phyloP scores from a whole-genome alignment of 2,888 invertebrate species.

The Andrena trimmerana region DNA sequence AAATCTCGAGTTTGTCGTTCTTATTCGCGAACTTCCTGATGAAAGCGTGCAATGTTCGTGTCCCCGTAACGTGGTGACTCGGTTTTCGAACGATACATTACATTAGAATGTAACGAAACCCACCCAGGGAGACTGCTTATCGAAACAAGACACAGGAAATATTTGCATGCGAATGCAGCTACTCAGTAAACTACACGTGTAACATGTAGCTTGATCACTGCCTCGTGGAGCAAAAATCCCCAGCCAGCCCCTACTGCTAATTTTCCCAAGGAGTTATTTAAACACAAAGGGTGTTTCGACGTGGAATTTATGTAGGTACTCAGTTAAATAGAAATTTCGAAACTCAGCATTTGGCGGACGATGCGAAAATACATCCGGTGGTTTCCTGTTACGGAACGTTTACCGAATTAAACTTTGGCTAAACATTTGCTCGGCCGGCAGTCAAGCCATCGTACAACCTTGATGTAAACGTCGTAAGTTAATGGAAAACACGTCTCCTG shows the following conservation, averaged over 20 bases:
- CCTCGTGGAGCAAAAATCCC: too few species aligned
- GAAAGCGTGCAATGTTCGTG: slow-evolving; percentile 34
- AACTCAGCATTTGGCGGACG: slow-evolving; percentile 25
- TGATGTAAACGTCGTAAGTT: slow-evolving; percentile 10
- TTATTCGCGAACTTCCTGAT: slow-evolving; percentile 45
- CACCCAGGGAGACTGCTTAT: slow-evolving; percentile 8
- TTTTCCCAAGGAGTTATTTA: slow-evolving; percentile 18
- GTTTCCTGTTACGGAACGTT: slow-evolving; percentile 26
- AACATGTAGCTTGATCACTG: neutral
- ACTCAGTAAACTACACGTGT: neutral
- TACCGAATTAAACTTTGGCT: slow-evolving; percentile 59
- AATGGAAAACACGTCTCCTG: slow-evolving; percentile 2
- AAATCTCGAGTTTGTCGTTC: slow-evolving; percentile 44
- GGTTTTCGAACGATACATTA: slow-evolving; percentile 9
- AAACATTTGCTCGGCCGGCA: slow-evolving; percentile 55
- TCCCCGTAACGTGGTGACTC: neutral
- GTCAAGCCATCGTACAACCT: slow-evolving; percentile 16
- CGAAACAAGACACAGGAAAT: slow-evolving; percentile 18
- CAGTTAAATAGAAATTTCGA: slow-evolving; percentile 57
- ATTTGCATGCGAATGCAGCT: neutral
- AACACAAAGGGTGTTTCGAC: neutral
- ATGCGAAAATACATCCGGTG: slow-evolving; percentile 30
- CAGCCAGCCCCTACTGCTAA: too few species aligned
- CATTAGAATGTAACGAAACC: neutral
- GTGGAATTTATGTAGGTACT: neutral